phyloP scores from a whole-genome alignment of 2,113 vertebrate genomes.

The Sorex fumeus region DNA sequence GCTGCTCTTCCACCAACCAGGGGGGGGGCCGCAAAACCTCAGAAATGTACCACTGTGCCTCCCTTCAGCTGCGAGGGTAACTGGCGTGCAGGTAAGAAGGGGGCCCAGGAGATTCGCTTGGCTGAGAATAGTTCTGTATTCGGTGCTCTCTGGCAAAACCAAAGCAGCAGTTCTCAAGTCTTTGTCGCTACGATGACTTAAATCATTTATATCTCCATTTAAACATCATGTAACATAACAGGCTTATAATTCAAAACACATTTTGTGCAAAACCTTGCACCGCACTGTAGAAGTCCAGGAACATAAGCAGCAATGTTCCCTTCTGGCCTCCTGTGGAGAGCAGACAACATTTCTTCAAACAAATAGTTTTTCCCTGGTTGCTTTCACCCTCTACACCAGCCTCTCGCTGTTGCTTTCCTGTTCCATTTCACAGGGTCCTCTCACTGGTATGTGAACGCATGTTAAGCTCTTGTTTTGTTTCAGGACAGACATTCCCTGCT shows the following conservation, averaged over 20 bases:
- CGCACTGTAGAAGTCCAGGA: constrained; percentile 59
- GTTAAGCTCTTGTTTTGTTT: constrained; percentile 86
- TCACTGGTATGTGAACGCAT: constrained; percentile 74
- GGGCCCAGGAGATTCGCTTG: neutral
- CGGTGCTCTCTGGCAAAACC: constrained; percentile 38
- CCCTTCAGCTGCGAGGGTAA: neutral
- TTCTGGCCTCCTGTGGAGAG: constrained; percentile 74
- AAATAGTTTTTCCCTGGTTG: constrained; percentile 54
- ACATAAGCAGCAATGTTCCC: constrained; percentile 65
- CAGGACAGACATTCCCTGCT: constrained; percentile 87
- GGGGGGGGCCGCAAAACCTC: neutral
- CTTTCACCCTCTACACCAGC: neutral
- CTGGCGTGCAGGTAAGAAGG: neutral
- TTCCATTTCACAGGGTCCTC: constrained; percentile 55
- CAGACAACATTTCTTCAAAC: constrained; percentile 72
- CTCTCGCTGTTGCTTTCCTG: constrained; percentile 35
- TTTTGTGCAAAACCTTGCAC: constrained; percentile 72
- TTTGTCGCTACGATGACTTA: constrained; percentile 67
- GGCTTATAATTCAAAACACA: constrained; percentile 75
- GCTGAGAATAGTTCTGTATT: constrained; percentile 6
- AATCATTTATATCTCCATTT: constrained; percentile 71
- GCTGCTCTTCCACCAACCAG: too few relatives aligned
- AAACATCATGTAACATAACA: constrained; percentile 70
- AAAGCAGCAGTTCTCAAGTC: constrained; percentile 57
- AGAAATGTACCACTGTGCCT: neutral